These are phyloP conservation scores for Papilio protenor DNA, from an alignment of 2,888 invertebrate genomes.

Conservation along the genomic window DNA sequence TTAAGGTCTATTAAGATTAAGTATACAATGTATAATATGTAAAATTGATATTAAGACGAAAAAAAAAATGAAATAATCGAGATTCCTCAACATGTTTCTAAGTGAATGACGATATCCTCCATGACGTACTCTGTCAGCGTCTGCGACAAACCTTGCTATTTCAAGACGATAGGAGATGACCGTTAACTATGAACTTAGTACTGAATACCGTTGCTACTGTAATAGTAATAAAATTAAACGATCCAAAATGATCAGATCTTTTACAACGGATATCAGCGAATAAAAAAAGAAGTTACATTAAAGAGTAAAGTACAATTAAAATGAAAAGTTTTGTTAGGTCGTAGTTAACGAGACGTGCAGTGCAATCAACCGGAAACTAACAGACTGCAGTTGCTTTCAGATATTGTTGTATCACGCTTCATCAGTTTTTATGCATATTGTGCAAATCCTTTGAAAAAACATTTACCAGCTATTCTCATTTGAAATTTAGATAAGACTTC, in stretches of 20 bases:
- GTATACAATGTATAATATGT: too few relatives aligned
- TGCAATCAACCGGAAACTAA: conserved; percentile 15
- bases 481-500: not conserved
- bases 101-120: too few relatives aligned
- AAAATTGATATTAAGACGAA: too few relatives aligned
- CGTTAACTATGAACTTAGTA: too few relatives aligned
- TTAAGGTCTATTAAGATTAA: not conserved
- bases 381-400: conserved; percentile 13
- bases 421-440: conserved; percentile 3
- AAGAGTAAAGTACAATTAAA: conserved; percentile 18
- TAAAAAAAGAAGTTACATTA: not conserved
- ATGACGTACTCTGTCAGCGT: too few relatives aligned
- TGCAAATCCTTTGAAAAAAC: conserved; percentile 4
- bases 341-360: conserved; percentile 19
- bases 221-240: not conserved
- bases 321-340: conserved; percentile 5
- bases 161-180: too few relatives aligned
- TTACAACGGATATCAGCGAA: not conserved
- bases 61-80: too few relatives aligned
- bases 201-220: not conserved
- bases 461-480: not conserved
- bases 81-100: too few relatives aligned
- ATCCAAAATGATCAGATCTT: not conserved
- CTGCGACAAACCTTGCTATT: too few relatives aligned
- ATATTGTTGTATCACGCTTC: conserved; percentile 16